phyloP scores from a whole-genome alignment of 2,797 vertebrate genomes.

The Macropodus opercularis region DNA sequence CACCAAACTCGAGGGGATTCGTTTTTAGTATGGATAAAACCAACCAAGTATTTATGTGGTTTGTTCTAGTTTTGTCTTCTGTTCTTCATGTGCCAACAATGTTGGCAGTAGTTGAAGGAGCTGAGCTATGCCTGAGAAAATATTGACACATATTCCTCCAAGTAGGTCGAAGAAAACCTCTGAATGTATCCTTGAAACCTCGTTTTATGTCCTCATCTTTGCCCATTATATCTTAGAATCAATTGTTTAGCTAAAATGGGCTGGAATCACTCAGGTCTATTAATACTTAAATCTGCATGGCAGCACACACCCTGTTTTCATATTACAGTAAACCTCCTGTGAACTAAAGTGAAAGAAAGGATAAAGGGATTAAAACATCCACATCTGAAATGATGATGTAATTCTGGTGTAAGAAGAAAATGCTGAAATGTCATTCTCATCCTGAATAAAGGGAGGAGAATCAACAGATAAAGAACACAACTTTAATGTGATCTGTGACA shows the following conservation, averaged over 20 bases:
- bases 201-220: conserved; percentile 35
- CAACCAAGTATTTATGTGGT: conserved; percentile 62
- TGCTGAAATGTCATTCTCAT: conserved; percentile 14
- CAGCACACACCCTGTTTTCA: conserved; percentile 4
- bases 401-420: conserved; percentile 31
- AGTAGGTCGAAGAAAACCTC: conserved; percentile 43
- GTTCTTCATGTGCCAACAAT: conserved; percentile 59
- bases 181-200: conserved; percentile 40
- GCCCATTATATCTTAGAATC: conserved; percentile 20
- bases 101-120: conserved; percentile 56
- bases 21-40: conserved; percentile 57
- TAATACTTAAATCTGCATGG: conserved; percentile 30
- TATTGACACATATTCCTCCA: conserved; percentile 48
- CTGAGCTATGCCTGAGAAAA: conserved; percentile 46
- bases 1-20: conserved; percentile 50
- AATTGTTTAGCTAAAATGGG: conserved; percentile 1
- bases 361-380: conserved; percentile 31
- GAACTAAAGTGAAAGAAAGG: conserved; percentile 10
- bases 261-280: conserved; percentile 5
- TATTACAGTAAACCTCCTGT: conserved; percentile 15
- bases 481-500: neutral
- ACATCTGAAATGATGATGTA: conserved; percentile 34
- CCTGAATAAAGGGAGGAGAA: conserved; percentile 13
- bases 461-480: conserved; percentile 17
- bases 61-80: conserved; percentile 59